Base-by-base conservation (phyloP, 1,140 invertebrate species). In the Eupristina koningsbergeri region DNA sequence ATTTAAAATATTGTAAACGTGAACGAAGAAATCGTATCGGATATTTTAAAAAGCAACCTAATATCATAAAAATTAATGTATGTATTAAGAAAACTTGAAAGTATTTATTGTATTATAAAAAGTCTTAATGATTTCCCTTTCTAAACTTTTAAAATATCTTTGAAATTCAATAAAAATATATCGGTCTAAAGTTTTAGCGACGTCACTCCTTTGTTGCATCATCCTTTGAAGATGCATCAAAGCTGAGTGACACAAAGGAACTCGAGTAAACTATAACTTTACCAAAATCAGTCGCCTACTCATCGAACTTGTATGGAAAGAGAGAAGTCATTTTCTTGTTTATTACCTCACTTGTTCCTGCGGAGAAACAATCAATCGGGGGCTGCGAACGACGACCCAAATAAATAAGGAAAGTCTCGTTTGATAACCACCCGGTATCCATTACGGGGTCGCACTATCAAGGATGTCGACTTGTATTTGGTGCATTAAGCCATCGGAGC, bases 351-450 rank as follows among this genome's bases (percentile, higher is more conserved):
- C 19, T 26, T 26, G 22, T 26, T 26, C 31, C 26, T 31, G 22
- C 67, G 26, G 6, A 39, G 34, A 17, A 69, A 36, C 36, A 39
- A 39, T 36, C 19, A 39, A 36, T 39, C 19, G 8, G 34, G 64
- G 34, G 64, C 36, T 71, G 26, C 11, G 36, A 41, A 71, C 36
- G n/a, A 71, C 41, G 67, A 71, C 26, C 36, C 36, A 71, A 71
- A 71, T 71, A 71, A 71, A 41, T 71, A 71, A 71, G 36, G 19
- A 41, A 71, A 41, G 67, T 71, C 67, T 41, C 67, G 67, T 71
- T 67, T 36, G 15, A 17, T 13, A 17, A 13, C 36, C 31, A 13
- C 17, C 22, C 39, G 0, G 11, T 39, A 71, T 71, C 67, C 39
- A 71, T 71, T 71, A 71, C 67, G 36, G 13, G 36, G 36, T 41